Conservation (phyloP, 2,113 vertebrate genomes). For the Pomatostomus ruficeps region DNA sequence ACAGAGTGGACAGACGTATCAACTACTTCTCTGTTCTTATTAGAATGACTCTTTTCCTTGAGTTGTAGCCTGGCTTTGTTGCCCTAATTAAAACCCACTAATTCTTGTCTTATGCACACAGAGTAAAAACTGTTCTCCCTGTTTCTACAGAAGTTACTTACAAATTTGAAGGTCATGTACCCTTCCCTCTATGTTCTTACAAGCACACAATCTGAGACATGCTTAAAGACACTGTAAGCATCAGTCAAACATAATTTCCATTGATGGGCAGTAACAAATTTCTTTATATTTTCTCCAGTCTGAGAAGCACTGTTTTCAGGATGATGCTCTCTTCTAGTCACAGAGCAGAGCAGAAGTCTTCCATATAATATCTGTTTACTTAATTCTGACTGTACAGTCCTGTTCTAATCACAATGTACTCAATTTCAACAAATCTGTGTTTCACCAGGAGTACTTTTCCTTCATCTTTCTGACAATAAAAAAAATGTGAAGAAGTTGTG, state of each 20-base stretch:
- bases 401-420: neutral
- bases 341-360: neutral
- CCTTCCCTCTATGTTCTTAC: neutral
- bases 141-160: neutral
- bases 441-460: neutral
- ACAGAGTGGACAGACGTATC: neutral
- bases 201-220: neutral
- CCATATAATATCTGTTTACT: neutral
- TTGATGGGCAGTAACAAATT: neutral
- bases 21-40: neutral
- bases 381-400: neutral
- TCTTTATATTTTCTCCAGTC: neutral
- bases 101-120: neutral
- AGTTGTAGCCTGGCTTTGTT: neutral
- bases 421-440: neutral
- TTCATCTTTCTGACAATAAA: neutral
- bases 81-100: neutral
- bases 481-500: neutral
- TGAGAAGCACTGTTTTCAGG: neutral
- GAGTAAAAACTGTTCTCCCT: neutral
- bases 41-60: neutral
- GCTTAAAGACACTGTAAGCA: neutral
- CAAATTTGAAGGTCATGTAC: neutral
- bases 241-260: neutral
- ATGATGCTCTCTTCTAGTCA: neutral